Conservation (phyloP, 2,113 vertebrate species). For the Hiodon tergisus region DNA sequence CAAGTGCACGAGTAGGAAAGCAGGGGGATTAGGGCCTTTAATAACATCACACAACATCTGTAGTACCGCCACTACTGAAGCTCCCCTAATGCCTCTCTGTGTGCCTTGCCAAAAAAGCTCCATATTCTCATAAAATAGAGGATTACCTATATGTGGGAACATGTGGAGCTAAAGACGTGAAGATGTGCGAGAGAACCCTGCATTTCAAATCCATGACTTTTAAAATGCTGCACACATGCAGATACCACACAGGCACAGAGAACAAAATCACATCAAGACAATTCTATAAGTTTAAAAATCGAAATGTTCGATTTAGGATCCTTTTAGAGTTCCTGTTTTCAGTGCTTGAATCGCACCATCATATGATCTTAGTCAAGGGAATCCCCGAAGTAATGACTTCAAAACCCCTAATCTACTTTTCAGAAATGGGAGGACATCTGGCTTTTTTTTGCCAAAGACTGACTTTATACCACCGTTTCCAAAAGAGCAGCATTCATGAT, state of each 20-base stretch:
- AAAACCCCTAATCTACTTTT: not conserved
- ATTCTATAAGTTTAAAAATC: not conserved
- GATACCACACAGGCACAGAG: not conserved
- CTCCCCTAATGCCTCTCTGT: not conserved
- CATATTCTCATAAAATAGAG: constrained; percentile 10
- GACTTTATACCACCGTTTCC: not conserved
- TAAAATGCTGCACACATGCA: not conserved
- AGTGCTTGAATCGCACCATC: not conserved
- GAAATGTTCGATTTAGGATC: not conserved
- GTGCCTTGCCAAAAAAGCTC: constrained; percentile 17
- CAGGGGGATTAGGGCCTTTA: constrained; percentile 42
- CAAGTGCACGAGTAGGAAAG: constrained; percentile 26
- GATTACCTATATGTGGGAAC: not conserved
- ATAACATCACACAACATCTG: constrained; percentile 42
- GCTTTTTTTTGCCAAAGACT: not conserved
- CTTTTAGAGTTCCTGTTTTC: not conserved
- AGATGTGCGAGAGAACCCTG: not conserved
- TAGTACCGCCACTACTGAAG: constrained; percentile 30
- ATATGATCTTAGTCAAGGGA: not conserved
- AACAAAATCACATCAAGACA: not conserved
- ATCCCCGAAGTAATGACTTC: not conserved
- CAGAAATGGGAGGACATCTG: not conserved
- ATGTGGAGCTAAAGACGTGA: not conserved
- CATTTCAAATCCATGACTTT: no score
- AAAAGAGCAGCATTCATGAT: not conserved